A percentile compares a stretch with the other conserved stretches of the same genome.
phyloP scores from a whole-genome alignment of 2,888 invertebrate species.

The Trichogramma evanescens region DNA sequence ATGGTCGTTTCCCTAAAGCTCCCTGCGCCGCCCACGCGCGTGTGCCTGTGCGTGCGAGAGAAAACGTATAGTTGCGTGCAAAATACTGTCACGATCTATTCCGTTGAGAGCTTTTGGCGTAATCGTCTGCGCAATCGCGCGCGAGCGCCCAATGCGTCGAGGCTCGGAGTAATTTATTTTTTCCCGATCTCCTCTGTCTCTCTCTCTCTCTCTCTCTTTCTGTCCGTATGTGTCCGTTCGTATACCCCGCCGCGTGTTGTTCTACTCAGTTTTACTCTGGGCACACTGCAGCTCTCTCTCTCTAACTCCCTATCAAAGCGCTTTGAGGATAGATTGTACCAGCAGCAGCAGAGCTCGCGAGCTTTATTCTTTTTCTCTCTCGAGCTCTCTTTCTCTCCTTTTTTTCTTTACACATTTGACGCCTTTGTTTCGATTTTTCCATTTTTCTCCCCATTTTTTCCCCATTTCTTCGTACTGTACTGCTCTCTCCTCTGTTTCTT shows the following conservation, averaged over 20 bases:
- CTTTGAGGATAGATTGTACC: too few relatives aligned
- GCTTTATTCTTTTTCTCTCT: not conserved
- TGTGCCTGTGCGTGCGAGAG: not conserved
- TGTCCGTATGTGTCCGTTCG: not conserved
- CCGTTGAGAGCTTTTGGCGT: slow-evolving; percentile 23
- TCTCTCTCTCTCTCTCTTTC: slow-evolving; percentile 1
- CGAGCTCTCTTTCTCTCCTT: not conserved
- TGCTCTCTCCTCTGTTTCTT: not conserved
- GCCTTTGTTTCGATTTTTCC: not conserved
- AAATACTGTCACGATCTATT: slow-evolving; percentile 22
- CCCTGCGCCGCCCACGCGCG: too few relatives aligned
- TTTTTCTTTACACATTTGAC: not conserved
- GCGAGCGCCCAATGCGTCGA: slow-evolving; percentile 13
- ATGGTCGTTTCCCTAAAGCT: not conserved
- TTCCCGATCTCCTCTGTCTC: slow-evolving; percentile 4
- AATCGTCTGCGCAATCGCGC: slow-evolving; percentile 23
- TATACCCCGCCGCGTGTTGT: too few relatives aligned
- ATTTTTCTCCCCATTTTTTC: not conserved
- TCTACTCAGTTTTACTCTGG: too few relatives aligned
- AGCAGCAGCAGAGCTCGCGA: too few relatives aligned
- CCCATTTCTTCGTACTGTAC: not conserved
- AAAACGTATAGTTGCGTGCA: slow-evolving; percentile 3
- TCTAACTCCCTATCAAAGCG: too few relatives aligned
- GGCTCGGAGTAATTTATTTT: slow-evolving; percentile 20
- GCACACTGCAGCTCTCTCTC: too few relatives aligned